phyloP scores from a whole-genome alignment of 2,888 invertebrate genomes.

The Meganola albula region DNA sequence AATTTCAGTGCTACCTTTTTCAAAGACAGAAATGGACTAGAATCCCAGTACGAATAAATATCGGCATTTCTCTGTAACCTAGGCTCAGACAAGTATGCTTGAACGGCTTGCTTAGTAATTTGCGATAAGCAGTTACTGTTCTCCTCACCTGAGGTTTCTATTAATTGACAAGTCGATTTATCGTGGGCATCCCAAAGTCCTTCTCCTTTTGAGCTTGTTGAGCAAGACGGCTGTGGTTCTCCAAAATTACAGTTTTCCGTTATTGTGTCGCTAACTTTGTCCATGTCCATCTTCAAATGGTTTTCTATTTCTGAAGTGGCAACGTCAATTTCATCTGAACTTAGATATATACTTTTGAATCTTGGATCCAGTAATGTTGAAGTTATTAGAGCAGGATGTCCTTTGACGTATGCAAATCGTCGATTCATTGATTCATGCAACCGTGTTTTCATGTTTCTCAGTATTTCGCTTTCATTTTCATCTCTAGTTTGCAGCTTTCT shows the following conservation, averaged over 20 bases:
- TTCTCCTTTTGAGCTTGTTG: conserved; percentile 7
- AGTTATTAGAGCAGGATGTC: conserved; percentile 10
- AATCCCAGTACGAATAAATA: conserved; percentile 12
- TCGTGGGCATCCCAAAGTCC: conserved; percentile 7
- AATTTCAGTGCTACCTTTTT: conserved; percentile 7
- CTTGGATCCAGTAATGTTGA: conserved; percentile 11
- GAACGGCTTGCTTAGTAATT: conserved; percentile 8
- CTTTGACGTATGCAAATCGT: conserved; percentile 8
- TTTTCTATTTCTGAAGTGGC: conserved; percentile 6
- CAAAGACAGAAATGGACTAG: conserved; percentile 10
- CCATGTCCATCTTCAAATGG: conserved; percentile 5
- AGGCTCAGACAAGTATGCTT: conserved; percentile 9
- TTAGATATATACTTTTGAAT: conserved; percentile 8
- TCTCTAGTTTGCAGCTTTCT: conserved; percentile 9
- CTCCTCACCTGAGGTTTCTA: conserved; percentile 3
- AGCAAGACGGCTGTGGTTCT: conserved; percentile 6
- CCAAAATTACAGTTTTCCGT: conserved; percentile 2
- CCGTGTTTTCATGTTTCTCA: conserved; percentile 9
- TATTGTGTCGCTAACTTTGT: conserved; percentile 7
- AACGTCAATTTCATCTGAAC: conserved; percentile 5
- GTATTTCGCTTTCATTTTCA: conserved; percentile 10
- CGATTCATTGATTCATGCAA: conserved; percentile 5
- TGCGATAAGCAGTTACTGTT: conserved; percentile 4
- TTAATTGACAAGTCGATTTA: conserved; percentile 8
- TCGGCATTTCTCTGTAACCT: conserved; percentile 9